A percentile compares a stretch with the other conserved stretches of the same genome.
Conservation (phyloP, 92 coral and sea anemone species). For the Actinostola sp. region DNA sequence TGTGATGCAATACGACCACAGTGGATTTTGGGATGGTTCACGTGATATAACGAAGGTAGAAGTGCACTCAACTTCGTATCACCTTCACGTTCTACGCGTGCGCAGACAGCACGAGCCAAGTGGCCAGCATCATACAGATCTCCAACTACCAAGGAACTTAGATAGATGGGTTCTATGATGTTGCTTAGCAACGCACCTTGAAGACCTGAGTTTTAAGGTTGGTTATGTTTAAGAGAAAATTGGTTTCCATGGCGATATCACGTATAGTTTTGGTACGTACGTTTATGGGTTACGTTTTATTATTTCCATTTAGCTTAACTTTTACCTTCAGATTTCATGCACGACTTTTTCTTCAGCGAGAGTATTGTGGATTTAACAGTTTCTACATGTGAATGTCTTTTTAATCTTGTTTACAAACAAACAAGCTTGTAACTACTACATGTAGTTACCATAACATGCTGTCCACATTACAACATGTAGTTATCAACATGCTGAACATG, state of each 20-base stretch:
- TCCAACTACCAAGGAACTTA: constrained; percentile 75
- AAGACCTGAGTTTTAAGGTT: constrained; percentile 54
- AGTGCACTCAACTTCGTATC: constrained; percentile 49
- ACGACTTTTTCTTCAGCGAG: too few species aligned
- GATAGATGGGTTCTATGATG: constrained; percentile 82
- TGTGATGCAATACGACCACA: constrained; percentile 71
- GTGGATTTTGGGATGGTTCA: constrained; percentile 83
- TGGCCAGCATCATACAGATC: constrained; percentile 75
- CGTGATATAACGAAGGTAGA: constrained; percentile 72
- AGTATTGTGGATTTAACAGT: too few species aligned
- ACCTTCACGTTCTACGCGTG: constrained; percentile 72
- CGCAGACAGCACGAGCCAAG: constrained; percentile 87
- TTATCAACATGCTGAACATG: too few species aligned
- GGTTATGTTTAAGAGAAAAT: neutral
- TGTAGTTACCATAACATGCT: too few species aligned
- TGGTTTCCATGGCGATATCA: neutral
- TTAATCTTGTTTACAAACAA: too few species aligned
- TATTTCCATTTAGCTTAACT: neutral
- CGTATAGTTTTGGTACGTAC: too few species aligned
- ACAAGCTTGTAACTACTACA: too few species aligned
- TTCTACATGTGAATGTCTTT: too few species aligned
- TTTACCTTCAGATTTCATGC: too few species aligned
- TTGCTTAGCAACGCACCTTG: constrained; percentile 79
- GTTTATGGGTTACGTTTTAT: too few species aligned
- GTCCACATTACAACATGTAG: too few species aligned